Evolutionary conservation across 30 jellyfish, hydroid and myxozoan species (phyloP).

Genomic region (Aurelia coerulea): DNA sequence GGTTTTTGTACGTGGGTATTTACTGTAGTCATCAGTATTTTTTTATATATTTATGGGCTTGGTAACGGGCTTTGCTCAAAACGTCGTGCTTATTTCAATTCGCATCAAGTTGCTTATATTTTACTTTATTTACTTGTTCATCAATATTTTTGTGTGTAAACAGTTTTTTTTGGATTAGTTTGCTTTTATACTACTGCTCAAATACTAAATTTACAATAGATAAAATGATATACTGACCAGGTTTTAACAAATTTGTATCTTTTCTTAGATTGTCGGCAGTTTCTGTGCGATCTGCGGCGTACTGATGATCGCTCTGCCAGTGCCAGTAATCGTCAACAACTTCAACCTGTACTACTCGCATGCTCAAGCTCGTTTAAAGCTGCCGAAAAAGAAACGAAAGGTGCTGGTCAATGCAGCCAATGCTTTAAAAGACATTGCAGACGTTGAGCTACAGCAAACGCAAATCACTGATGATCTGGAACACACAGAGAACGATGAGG

Average conservation of each 20-base stretch:
- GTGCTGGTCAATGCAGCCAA: slow-evolving; percentile 94
- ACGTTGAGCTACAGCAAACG: slow-evolving; percentile 60
- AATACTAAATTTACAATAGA: no score
- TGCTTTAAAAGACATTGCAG: slow-evolving; percentile 83
- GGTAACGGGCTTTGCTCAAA: no score
- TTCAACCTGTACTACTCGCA: slow-evolving; percentile 92
- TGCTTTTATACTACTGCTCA: no score
- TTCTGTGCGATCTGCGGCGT: slow-evolving; percentile 94
- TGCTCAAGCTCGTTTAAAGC: slow-evolving; percentile 95
- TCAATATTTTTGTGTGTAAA: no score
- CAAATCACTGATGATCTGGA: slow-evolving; percentile 66
- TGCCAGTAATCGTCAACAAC: slow-evolving; percentile 95
- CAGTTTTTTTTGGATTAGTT: no score
- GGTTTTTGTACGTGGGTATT: no score
- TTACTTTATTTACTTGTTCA: no score
- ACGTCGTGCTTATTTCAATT: no score
- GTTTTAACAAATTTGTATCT: background rate
- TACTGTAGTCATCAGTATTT: no score
- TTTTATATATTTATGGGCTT: no score
- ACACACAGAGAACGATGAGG: slow-evolving; percentile 34
- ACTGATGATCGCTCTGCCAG: slow-evolving; percentile 97
- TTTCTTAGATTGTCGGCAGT: slow-evolving; percentile 78
- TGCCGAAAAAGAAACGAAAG: slow-evolving; percentile 93
- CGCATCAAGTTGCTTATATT: no score
- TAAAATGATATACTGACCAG: no score